Base-by-base conservation (phyloP, 2,888 invertebrate species). In the Neoaliturus tenellus region DNA sequence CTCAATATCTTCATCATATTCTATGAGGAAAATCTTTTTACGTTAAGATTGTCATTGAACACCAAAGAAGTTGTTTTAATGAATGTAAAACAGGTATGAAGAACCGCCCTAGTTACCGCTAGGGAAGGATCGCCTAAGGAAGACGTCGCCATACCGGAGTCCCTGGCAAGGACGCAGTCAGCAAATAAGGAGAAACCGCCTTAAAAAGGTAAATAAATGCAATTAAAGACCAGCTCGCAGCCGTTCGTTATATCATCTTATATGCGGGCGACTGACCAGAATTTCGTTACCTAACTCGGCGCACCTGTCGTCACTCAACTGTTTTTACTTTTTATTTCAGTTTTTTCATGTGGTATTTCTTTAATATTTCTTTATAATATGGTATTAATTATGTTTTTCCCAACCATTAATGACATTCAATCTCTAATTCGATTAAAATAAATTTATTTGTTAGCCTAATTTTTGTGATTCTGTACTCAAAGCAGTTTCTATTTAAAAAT, bases 141-240 rank as follows among this genome's bases (percentile, higher is more conserved):
- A 75, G 75, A 75, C 75, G 75, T 73, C 23, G 73, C 73, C 73
- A 39, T 73, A 73, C 73, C 4, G 2, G 44, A 75, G 28, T 6
- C 23, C n/a, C 41, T 6, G 25, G 39, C 75, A 75, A 75, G 75
- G 75, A 14, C 75, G 20, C n/a, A 44, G 8, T 8, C 28, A 1
- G 28, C 75, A 48, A 71, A 71, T 71, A 71, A 71, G 71, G 41
- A 41, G 44, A 28, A 41, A 75, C 75, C 2, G 75, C 75, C 75
- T 48, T 48, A 44, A 75, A 75, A 75, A 75, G 75, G 75, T 75
- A 75, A 75, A 75, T 75, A 75, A 48, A 75, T 75, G 75, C 75
- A 75, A 75, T 75, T 75, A 75, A 75, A 75, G 48, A 44, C 35
- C 75, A 28, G 75, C 75, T 75, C n/a, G 25, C 12, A 73, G 35